Evolutionary conservation across 2,888 invertebrate species (phyloP).

Genomic region (Lasioglossum morio): DNA sequence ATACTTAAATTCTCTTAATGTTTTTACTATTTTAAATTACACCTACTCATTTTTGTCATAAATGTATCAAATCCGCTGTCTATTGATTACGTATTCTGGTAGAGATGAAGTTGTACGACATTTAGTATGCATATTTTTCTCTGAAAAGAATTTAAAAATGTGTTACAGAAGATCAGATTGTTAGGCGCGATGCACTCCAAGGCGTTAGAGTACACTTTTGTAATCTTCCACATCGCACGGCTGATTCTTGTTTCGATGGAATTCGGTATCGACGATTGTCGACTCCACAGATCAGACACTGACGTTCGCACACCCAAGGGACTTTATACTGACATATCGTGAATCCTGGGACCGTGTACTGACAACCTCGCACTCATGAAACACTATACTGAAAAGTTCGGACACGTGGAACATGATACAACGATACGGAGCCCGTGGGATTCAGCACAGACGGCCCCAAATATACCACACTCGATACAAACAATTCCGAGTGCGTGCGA

Average conservation of each 20-base stretch:
- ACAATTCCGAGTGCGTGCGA: not conserved
- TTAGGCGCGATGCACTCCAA: no score
- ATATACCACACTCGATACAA: not conserved
- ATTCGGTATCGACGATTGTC: slow-evolving; percentile 1
- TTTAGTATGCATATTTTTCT: not conserved
- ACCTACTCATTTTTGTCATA: no score
- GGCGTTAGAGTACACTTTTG: not conserved
- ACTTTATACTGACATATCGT: not conserved
- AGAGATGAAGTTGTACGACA: no score
- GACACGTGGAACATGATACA: slow-evolving; percentile 16
- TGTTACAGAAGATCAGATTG: not conserved
- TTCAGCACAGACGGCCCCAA: not conserved
- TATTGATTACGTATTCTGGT: no score
- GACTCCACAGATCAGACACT: not conserved
- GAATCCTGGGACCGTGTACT: slow-evolving; percentile 5
- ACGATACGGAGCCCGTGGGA: not conserved
- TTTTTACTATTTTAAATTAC: no score
- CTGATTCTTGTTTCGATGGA: not conserved
- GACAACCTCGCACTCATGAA: not conserved
- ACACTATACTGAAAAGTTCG: not conserved
- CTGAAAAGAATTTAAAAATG: not conserved
- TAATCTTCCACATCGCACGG: not conserved
- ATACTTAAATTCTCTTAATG: no score
- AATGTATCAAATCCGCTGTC: no score
- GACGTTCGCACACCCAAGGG: not conserved